Evolutionary conservation across 2,888 invertebrate species (phyloP).

Genomic region (Heteropelma amictum): DNA sequence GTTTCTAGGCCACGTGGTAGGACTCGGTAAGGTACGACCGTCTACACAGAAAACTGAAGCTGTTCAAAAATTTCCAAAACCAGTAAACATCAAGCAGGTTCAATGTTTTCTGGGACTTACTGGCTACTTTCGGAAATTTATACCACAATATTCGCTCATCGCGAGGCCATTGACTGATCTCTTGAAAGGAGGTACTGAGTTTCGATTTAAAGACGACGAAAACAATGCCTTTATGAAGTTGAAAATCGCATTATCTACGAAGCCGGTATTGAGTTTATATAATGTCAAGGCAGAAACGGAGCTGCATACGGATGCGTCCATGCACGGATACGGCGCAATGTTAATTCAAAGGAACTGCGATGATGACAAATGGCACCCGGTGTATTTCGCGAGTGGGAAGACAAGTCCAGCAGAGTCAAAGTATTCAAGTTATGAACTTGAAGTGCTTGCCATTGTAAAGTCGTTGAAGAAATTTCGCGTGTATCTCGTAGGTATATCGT

Average conservation of each 20-base stretch:
- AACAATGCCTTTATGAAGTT: background rate
- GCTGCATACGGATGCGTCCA: background rate
- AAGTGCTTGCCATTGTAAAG: too few relatives aligned
- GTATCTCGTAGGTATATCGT: too few relatives aligned
- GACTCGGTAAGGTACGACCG: background rate
- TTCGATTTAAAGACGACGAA: background rate
- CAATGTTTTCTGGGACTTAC: background rate
- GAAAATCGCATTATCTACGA: background rate
- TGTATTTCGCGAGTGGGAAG: too few relatives aligned
- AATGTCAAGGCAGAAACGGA: background rate
- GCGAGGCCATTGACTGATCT: slow-evolving; percentile 47
- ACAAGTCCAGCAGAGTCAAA: too few relatives aligned
- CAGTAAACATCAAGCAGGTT: background rate
- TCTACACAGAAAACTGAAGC: background rate
- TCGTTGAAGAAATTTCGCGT: too few relatives aligned
- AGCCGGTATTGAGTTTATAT: background rate
- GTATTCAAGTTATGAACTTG: too few relatives aligned
- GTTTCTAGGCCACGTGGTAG: background rate
- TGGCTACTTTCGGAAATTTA: background rate
- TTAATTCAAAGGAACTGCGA: too few relatives aligned
- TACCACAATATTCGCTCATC: background rate
- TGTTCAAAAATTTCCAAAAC: background rate
- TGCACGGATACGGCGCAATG: too few relatives aligned
- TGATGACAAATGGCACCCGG: too few relatives aligned
- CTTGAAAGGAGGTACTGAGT: background rate